A percentile compares a stretch with the other conserved stretches of the same genome.
Evolutionary conservation across 1,140 invertebrate species (phyloP).

Genomic region (Helicorthomorpha holstii): DNA sequence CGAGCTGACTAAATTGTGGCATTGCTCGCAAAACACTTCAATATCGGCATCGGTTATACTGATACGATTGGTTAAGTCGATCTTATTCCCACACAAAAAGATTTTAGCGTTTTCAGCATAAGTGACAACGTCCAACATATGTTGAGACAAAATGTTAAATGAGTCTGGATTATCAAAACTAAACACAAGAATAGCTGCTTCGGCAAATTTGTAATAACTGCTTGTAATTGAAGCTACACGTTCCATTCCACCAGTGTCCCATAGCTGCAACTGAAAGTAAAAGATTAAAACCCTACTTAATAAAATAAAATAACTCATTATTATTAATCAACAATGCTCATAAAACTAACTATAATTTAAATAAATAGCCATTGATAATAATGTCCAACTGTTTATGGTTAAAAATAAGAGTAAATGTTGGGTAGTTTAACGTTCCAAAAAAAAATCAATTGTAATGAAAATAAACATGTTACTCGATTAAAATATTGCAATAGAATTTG

Average conservation of each 20-base stretch:
- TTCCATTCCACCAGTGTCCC: constrained; percentile 90
- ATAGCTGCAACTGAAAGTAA: constrained; percentile 56
- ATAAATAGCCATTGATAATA: too few species aligned
- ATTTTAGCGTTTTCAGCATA: constrained; percentile 88
- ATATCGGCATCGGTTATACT: constrained; percentile 75
- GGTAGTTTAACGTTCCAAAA: neutral
- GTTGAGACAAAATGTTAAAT: constrained; percentile 78
- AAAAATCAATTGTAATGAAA: constrained; percentile 1
- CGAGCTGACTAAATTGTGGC: constrained; percentile 70
- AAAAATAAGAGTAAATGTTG: neutral
- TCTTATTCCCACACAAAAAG: constrained; percentile 80
- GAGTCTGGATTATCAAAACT: constrained; percentile 75
- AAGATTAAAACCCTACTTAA: neutral
- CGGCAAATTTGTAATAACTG: constrained; percentile 84
- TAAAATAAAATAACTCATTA: neutral
- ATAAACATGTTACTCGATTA: too few species aligned
- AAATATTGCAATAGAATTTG: too few species aligned
- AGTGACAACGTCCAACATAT: constrained; percentile 73
- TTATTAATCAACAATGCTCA: constrained; percentile 3
- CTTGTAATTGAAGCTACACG: constrained; percentile 81
- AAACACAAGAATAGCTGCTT: constrained; percentile 77
- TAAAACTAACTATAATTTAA: constrained; percentile 13
- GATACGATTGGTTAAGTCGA: constrained; percentile 47
- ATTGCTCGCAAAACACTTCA: constrained; percentile 81
- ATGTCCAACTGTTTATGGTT: neutral